Evolutionary conservation across 2,888 invertebrate species (phyloP).

Genomic region (Dinocampus coccinellae): DNA sequence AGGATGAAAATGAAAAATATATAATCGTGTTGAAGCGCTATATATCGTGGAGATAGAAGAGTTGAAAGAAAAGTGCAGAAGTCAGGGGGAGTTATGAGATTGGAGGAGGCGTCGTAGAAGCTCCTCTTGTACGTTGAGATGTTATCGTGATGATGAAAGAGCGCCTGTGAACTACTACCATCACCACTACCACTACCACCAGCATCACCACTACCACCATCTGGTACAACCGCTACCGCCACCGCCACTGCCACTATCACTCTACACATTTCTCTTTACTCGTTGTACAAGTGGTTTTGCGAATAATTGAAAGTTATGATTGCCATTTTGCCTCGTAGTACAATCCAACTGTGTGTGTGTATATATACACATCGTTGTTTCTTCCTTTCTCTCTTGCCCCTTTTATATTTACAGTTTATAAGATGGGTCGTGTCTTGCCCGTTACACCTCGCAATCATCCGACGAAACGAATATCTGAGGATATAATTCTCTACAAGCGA

Average conservation of each 20-base stretch:
- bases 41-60: constrained; percentile 1
- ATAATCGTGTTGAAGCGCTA: constrained; percentile 12
- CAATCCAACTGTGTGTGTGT: not conserved
- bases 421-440: not conserved
- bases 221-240: no score
- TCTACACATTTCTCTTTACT: no score
- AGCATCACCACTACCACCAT: not conserved
- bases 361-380: not conserved
- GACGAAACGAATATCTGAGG: not conserved
- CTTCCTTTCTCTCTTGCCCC: no score
- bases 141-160: constrained; percentile 56
- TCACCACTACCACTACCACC: not conserved
- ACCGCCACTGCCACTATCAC: no score
- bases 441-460: not conserved
- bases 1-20: constrained; percentile 6
- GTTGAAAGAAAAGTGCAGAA: constrained; percentile 9
- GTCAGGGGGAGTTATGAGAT: constrained; percentile 25
- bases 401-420: no score
- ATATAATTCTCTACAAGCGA: not conserved
- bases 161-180: constrained; percentile 14
- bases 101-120: constrained; percentile 36
- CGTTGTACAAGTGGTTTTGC: constrained; percentile 39
- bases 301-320: constrained; percentile 57
- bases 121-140: constrained; percentile 40
- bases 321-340: constrained; percentile 27